Conservation (phyloP, 2,888 invertebrate species). For the Drosophila mimica region DNA sequence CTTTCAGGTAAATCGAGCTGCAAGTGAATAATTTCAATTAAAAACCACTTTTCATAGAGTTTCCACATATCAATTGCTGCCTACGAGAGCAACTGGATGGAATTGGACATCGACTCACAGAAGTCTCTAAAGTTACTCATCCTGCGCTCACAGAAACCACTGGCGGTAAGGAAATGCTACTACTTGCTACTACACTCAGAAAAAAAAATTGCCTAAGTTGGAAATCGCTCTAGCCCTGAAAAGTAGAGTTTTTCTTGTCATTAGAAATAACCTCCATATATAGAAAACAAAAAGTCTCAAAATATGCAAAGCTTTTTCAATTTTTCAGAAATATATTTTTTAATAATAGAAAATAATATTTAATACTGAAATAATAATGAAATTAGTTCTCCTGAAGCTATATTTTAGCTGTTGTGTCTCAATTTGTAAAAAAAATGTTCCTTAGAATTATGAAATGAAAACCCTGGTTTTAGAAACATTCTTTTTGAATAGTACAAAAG, state of each 20-base stretch:
- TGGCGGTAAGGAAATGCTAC: constrained; percentile 65
- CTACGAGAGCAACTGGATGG: constrained; percentile 78
- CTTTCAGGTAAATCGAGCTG: constrained; percentile 54
- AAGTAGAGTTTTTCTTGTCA: background rate
- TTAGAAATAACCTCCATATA: background rate
- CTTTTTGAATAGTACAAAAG: background rate
- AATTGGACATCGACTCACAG: constrained; percentile 71
- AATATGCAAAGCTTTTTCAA: background rate
- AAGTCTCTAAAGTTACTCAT: constrained; percentile 73
- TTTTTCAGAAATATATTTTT: background rate
- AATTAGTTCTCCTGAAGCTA: too few species aligned
- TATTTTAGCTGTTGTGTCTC: too few species aligned
- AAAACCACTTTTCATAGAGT: constrained; percentile 50
- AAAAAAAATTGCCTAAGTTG: background rate
- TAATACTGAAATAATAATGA: too few species aligned
- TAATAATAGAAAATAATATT: background rate
- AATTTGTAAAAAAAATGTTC: background rate
- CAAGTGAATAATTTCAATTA: background rate
- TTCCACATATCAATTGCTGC: constrained; percentile 72
- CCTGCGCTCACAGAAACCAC: constrained; percentile 75
- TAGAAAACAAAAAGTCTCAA: background rate
- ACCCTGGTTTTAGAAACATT: background rate
- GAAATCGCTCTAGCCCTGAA: background rate
- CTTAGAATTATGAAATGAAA: background rate
- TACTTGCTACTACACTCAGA: background rate